A percentile compares a stretch with the other conserved stretches of the same genome.
These are phyloP conservation scores for Eretmocerus hayati DNA, from an alignment of 2,888 invertebrate species.

Conservation along the genomic window DNA sequence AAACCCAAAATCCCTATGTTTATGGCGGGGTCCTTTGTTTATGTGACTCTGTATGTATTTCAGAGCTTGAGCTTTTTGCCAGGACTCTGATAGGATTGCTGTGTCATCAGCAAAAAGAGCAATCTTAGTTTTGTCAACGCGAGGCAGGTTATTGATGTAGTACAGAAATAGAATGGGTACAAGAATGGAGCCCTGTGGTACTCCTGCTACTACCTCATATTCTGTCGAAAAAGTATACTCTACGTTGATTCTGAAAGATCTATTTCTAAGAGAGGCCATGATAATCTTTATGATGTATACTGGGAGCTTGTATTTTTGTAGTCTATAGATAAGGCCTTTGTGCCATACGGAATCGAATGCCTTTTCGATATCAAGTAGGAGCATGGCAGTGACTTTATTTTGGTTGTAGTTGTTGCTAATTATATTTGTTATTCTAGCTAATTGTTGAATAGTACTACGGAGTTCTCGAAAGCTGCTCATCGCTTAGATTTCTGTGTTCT, in stretches of 20 bases:
- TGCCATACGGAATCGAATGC: too few relatives aligned
- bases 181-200: slow-evolving; percentile 29
- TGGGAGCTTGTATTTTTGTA: slow-evolving; percentile 24
- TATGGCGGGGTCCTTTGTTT: too few relatives aligned
- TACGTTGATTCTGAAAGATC: slow-evolving; percentile 26
- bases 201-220: slow-evolving; percentile 26
- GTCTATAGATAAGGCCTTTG: not conserved
- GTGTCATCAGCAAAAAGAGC: slow-evolving; percentile 27
- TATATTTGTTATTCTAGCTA: too few relatives aligned
- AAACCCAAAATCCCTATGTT: too few relatives aligned
- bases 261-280: slow-evolving; percentile 24
- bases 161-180: slow-evolving; percentile 20
- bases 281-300: slow-evolving; percentile 25
- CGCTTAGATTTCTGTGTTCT: not conserved
- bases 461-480: not conserved
- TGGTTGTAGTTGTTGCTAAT: not conserved
- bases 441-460: slow-evolving; percentile 4
- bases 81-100: slow-evolving; percentile 20
- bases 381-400: slow-evolving; percentile 6
- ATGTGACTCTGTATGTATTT: not conserved
- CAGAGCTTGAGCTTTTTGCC: not conserved
- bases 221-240: slow-evolving; percentile 4
- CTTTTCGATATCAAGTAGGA: too few relatives aligned
- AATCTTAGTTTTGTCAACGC: slow-evolving; percentile 11
- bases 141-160: slow-evolving; percentile 24